These are phyloP conservation scores for Zeus faber DNA, from an alignment of 2,113 vertebrate species.

Conservation along the genomic window DNA sequence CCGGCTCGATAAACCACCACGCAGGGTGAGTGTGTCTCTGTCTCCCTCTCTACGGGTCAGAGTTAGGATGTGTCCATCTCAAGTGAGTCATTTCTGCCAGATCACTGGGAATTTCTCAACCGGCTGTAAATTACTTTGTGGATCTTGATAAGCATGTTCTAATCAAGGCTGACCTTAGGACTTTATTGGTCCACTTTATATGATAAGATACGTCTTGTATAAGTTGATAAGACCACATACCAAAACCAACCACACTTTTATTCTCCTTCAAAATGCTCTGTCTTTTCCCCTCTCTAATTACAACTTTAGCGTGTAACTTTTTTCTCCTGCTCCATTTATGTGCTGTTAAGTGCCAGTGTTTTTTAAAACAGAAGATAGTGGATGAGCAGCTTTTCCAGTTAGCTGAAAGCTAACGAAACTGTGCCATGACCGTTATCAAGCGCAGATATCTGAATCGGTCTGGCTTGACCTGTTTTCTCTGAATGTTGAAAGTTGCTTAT, in stretches of 20 bases:
- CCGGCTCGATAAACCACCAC: conserved; percentile 83
- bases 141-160: conserved; percentile 1
- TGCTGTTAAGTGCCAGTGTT: no score
- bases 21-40: conserved; percentile 77
- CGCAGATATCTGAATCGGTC: no score
- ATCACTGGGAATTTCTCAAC: background rate
- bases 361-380: background rate
- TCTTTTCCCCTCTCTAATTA: no score
- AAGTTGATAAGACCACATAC: background rate
- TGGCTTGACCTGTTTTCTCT: no score
- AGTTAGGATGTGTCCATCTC: no score
- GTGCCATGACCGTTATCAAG: background rate
- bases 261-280: background rate
- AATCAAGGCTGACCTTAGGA: conserved; percentile 17
- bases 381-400: background rate
- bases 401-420: no score
- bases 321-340: no score
- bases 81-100: background rate
- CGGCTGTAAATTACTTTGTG: background rate
- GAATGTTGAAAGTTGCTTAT: no score
- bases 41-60: background rate
- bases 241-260: background rate
- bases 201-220: conserved; percentile 5
- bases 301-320: no score
- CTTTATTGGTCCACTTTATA: background rate